These are phyloP conservation scores for Papilio elwesi DNA, from an alignment of 2,888 invertebrate genomes.

Conservation along the genomic window DNA sequence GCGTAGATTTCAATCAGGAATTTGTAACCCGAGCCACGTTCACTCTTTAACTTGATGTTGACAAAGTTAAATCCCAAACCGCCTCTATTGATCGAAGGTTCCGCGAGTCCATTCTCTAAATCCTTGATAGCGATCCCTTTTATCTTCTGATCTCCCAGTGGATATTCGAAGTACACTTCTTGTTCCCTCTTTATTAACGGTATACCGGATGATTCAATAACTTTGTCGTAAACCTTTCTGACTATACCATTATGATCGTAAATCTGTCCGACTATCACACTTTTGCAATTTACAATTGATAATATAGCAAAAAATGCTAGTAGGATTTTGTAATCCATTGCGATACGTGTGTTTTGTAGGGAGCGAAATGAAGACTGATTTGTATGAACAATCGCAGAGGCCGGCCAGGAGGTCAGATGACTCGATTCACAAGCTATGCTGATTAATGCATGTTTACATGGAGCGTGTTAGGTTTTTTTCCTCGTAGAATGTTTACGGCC, in stretches of 20 bases:
- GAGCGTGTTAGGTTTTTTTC: conserved; percentile 16
- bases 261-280: conserved; percentile 68
- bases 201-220: conserved; percentile 53
- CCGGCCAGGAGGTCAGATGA: conserved; percentile 50
- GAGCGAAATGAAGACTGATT: conserved; percentile 23
- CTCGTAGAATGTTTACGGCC: neutral
- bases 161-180: conserved; percentile 63
- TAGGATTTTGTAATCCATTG: conserved; percentile 53
- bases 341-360: conserved; percentile 20
- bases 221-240: conserved; percentile 62
- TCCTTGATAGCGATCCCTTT: conserved; percentile 77
- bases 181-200: conserved; percentile 65
- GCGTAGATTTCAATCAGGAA: conserved; percentile 73
- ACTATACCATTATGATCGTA: conserved; percentile 60
- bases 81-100: conserved; percentile 70
- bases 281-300: conserved; percentile 54
- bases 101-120: conserved; percentile 67
- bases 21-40: conserved; percentile 68
- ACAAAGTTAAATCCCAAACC: conserved; percentile 72
- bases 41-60: conserved; percentile 75
- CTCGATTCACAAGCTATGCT: conserved; percentile 18
- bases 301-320: conserved; percentile 51
- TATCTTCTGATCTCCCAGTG: conserved; percentile 63
- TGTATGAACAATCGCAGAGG: conserved; percentile 35
- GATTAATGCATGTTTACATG: conserved; percentile 26